Evolutionary conservation across 2,113 vertebrate species (phyloP), one percentile per base, ranked within the genome.

Genomic region (Blennius ocellaris): DNA sequence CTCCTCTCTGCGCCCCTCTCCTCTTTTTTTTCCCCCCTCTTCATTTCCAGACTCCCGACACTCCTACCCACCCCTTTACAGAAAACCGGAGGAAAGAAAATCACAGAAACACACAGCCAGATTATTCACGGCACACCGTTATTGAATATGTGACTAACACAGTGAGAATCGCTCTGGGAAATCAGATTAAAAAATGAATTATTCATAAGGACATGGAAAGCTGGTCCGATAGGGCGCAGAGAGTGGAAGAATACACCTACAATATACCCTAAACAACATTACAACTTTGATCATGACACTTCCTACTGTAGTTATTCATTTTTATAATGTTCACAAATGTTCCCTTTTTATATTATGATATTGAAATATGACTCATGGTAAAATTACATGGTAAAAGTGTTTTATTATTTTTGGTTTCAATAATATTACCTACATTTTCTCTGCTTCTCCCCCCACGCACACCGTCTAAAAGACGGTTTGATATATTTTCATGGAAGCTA

Each of bases 161-260:
- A 89, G 62, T 89, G 88, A 87, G 92, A 92, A 87, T 88, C 80
- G 89, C 87, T 92, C 80, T 85, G 88, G 90, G 89, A 92, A 92
- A 93, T 93, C 91, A 91, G 91, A 92, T 93, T 92, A 93, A 92
- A 91, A 92, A 84, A 93, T 92, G 89, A 92, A 93, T 93, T 91
- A 93, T 92, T 93, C 89, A 93, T 92, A 86, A 90, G 87, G 87
- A 92, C 89, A 89, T 70, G 84, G 83, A 82, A 85, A 71, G 72
- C 71, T n/a, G 73, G 73, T 86, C 84, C 68, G 87, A 88, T 73
- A 76, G 86, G 80, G 85, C 71, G 56, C 79, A 80, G 76, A 70
- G 80, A 85, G 74, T 57, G 81, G 85, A 84, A 52, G 87, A 89
- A 88, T 83, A 83, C 84, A 88, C 82, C 92, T 87, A 87, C 89